These are phyloP conservation scores for Heliconius ismenius DNA, from an alignment of 2,888 invertebrate genomes.

Conservation along the genomic window DNA sequence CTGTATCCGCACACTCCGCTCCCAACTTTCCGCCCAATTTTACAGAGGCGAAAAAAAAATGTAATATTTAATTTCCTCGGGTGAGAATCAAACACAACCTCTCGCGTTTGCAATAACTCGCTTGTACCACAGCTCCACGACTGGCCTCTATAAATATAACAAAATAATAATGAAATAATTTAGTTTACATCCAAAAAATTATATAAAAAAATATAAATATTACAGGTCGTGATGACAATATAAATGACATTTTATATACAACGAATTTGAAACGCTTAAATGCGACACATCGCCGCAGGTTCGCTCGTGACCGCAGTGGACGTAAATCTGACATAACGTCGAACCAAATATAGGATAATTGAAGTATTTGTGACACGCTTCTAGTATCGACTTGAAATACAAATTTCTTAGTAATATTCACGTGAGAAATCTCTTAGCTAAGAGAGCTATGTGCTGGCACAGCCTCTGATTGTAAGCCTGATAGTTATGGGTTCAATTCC, in stretches of 20 bases:
- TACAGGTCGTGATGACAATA: neutral
- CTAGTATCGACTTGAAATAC: slow-evolving; percentile 6
- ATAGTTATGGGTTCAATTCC: neutral
- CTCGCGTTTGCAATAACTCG: too few species aligned
- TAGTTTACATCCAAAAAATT: too few species aligned
- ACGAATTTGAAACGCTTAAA: slow-evolving; percentile 21
- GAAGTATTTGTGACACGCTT: slow-evolving; percentile 31
- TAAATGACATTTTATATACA: neutral
- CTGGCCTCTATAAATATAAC: too few species aligned
- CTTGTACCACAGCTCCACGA: too few species aligned
- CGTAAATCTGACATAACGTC: slow-evolving; percentile 36
- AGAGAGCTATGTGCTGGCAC: too few species aligned
- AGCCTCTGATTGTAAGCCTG: neutral
- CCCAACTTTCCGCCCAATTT: too few species aligned
- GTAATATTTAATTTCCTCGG: too few species aligned
- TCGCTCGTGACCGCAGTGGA: slow-evolving; percentile 32
- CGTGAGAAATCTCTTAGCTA: neutral
- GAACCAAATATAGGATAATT: slow-evolving; percentile 32
- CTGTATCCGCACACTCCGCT: too few species aligned
- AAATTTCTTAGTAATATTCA: neutral
- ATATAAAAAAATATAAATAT: neutral
- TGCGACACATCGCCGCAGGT: slow-evolving; percentile 23
- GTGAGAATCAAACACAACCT: too few species aligned
- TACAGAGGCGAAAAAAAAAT: too few species aligned
- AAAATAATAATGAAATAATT: too few species aligned